These are phyloP conservation scores for Isotomurus palustris DNA, from an alignment of 2,888 invertebrate genomes.

Conservation along the genomic window DNA sequence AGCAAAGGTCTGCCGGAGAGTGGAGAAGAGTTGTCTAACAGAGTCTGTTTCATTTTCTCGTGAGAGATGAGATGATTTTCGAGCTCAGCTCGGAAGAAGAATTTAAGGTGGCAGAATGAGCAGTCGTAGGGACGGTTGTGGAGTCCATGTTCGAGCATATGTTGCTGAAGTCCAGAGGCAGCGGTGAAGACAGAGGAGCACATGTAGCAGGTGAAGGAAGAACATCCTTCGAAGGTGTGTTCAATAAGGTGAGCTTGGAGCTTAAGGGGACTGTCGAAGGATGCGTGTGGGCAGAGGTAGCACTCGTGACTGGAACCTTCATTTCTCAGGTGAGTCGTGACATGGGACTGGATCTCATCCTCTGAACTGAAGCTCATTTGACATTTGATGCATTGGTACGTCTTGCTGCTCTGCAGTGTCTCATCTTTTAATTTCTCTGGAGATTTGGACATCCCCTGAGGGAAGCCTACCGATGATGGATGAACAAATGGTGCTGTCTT, in stretches of 20 bases:
- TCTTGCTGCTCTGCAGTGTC: not conserved
- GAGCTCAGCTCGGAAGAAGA: slow-evolving; percentile 84
- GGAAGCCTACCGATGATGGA: slow-evolving; percentile 23
- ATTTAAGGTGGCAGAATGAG: slow-evolving; percentile 72
- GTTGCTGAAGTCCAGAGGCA: slow-evolving; percentile 74
- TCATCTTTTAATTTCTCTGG: slow-evolving; percentile 11
- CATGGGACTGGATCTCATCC: slow-evolving; percentile 61
- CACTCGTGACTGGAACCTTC: slow-evolving; percentile 64
- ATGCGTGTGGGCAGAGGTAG: slow-evolving; percentile 67
- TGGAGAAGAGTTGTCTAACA: slow-evolving; percentile 22
- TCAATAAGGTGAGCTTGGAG: slow-evolving; percentile 86
- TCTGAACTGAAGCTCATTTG: slow-evolving; percentile 62
- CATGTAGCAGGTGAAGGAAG: slow-evolving; percentile 77
- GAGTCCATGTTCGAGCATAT: slow-evolving; percentile 76
- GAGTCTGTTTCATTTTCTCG: slow-evolving; percentile 42
- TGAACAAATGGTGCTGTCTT: slow-evolving; percentile 49
- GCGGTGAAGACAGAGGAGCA: slow-evolving; percentile 82
- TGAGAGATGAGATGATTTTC: slow-evolving; percentile 67
- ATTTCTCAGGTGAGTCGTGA: slow-evolving; percentile 56
- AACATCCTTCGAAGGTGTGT: slow-evolving; percentile 83
- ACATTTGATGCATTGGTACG: slow-evolving; percentile 64
- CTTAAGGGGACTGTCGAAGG: slow-evolving; percentile 66
- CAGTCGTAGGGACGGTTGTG: slow-evolving; percentile 82
- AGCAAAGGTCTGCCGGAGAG: no score
- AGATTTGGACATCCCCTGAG: slow-evolving; percentile 14